Percentiles rank a stretch among this genome's conserved stretches.
Evolutionary conservation across 2,797 vertebrate species (phyloP).

Genomic region (Nannoperca australis): DNA sequence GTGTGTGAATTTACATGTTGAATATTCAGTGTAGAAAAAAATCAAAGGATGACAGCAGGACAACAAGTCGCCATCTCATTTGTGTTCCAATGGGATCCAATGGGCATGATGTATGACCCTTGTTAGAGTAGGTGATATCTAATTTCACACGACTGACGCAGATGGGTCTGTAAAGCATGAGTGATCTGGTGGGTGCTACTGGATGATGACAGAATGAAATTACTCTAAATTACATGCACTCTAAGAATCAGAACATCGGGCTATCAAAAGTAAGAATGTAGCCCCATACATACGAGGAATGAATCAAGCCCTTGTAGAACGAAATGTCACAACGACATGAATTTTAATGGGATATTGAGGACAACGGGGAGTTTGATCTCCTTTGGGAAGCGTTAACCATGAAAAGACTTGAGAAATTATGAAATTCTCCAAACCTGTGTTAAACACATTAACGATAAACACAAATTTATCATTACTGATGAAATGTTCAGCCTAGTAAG

Average conservation of each 20-base stretch:
- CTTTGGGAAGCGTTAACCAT: conserved; percentile 49
- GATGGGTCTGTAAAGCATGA: conserved; percentile 76
- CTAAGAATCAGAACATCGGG: conserved; percentile 65
- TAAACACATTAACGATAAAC: conserved; percentile 28
- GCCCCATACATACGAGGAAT: conserved; percentile 53
- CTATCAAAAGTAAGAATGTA: conserved; percentile 69
- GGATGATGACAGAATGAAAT: conserved; percentile 74
- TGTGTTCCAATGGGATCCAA: conserved; percentile 73
- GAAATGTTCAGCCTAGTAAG: conserved; percentile 13
- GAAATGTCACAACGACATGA: conserved; percentile 67
- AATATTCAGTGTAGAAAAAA: conserved; percentile 64
- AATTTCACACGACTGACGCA: conserved; percentile 74
- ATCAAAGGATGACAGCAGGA: conserved; percentile 59
- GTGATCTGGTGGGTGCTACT: conserved; percentile 62
- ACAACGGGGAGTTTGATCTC: conserved; percentile 51
- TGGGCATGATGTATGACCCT: conserved; percentile 79
- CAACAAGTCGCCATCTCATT: conserved; percentile 73
- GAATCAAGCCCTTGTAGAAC: conserved; percentile 58
- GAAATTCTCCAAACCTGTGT: conserved; percentile 23
- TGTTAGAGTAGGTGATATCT: conserved; percentile 77
- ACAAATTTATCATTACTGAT: conserved; percentile 32
- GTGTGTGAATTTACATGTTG: conserved; percentile 63
- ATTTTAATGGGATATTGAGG: conserved; percentile 64
- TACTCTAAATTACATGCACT: conserved; percentile 78
- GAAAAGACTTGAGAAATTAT: conserved; percentile 35